Conservation (phyloP, 1,140 invertebrate genomes). For the Catajapyx aquilonaris region DNA sequence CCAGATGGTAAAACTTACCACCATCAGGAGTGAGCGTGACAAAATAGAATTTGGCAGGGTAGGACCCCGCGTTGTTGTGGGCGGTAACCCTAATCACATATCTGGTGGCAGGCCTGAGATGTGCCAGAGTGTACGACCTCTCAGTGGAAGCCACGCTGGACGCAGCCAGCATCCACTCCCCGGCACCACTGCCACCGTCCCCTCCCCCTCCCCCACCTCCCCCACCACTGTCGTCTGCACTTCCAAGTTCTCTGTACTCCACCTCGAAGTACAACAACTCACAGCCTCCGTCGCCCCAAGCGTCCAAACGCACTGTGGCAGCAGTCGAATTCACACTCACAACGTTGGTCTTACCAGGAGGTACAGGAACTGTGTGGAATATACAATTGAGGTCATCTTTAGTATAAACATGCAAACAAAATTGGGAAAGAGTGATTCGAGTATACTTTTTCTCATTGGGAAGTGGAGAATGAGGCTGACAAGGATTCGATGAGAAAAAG, state of each 20-base stretch:
- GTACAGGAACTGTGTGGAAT: constrained; percentile 37
- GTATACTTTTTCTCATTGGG: too few relatives aligned
- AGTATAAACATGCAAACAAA: not conserved
- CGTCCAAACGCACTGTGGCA: constrained; percentile 66
- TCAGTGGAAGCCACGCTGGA: constrained; percentile 53
- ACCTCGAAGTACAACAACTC: constrained; percentile 71
- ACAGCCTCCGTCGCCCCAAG: constrained; percentile 75
- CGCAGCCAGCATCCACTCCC: constrained; percentile 44
- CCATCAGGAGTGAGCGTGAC: constrained; percentile 52
- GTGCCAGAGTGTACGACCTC: constrained; percentile 52
- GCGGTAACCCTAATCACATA: constrained; percentile 74
- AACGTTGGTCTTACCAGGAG: constrained; percentile 60
- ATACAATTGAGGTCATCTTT: not conserved
- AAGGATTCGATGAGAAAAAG: not conserved
- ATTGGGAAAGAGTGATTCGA: not conserved
- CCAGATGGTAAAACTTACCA: too few relatives aligned
- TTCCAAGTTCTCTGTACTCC: constrained; percentile 40
- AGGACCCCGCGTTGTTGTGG: constrained; percentile 78
- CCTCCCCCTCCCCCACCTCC: not conserved
- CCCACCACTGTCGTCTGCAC: constrained; percentile 2
- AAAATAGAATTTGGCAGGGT: constrained; percentile 67
- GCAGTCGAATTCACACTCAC: constrained; percentile 71
- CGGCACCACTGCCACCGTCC: constrained; percentile 1
- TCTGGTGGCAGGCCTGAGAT: constrained; percentile 60
- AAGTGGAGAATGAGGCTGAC: not conserved